Conservation (phyloP, 2,797 vertebrate genomes). For the Benthosema pterotum region DNA sequence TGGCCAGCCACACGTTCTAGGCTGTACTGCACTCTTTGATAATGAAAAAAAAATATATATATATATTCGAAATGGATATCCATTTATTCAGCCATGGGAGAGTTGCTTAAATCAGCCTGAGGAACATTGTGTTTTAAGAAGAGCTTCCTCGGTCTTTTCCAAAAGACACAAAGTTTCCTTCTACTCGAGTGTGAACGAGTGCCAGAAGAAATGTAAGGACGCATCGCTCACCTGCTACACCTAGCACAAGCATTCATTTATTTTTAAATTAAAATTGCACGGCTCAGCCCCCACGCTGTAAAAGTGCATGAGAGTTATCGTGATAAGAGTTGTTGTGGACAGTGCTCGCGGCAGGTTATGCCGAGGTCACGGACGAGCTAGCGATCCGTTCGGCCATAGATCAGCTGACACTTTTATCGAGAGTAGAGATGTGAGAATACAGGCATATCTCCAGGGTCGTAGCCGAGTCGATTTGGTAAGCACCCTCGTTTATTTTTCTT, state of each 20-base stretch:
- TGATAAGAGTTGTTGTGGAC: slow-evolving; percentile 45
- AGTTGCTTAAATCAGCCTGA: neutral
- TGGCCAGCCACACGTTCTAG: neutral
- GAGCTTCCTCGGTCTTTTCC: neutral
- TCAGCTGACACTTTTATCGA: slow-evolving; percentile 65
- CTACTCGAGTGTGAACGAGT: too few relatives aligned
- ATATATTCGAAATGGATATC: neutral
- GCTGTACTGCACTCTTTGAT: neutral
- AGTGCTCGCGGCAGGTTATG: slow-evolving; percentile 24
- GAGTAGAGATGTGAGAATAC: slow-evolving; percentile 64
- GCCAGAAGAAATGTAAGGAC: neutral
- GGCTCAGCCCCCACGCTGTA: neutral
- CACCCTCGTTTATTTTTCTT: slow-evolving; percentile 22
- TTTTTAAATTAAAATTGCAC: too few relatives aligned
- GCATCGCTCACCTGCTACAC: neutral
- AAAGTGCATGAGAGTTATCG: neutral
- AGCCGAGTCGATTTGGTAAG: slow-evolving; percentile 25
- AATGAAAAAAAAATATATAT: neutral
- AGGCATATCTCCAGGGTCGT: slow-evolving; percentile 44
- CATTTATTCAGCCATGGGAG: neutral
- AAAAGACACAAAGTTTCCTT: too few relatives aligned
- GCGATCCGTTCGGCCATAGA: slow-evolving; percentile 39
- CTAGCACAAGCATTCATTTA: neutral
- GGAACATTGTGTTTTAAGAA: neutral
- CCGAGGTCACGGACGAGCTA: slow-evolving; percentile 49